A percentile compares a stretch with the other conserved stretches of the same genome.
These are phyloP conservation scores for Coracias cyanogaster DNA, from an alignment of 2,797 vertebrate genomes.

Conservation along the genomic window DNA sequence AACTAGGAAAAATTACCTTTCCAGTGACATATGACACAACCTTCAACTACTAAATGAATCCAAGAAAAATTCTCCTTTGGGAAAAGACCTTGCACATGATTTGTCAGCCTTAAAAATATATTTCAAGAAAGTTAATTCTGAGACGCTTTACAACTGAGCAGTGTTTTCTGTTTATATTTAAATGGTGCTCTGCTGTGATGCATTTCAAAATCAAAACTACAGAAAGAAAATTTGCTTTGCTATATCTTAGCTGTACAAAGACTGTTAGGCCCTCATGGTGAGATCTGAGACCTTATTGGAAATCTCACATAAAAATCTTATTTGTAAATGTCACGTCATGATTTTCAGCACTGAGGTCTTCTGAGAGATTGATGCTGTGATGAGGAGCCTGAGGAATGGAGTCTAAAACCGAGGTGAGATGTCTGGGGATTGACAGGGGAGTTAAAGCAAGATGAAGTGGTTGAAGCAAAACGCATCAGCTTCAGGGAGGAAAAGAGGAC, in stretches of 20 bases:
- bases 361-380: slow-evolving; percentile 3
- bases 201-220: slow-evolving; percentile 18
- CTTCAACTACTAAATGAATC: slow-evolving; percentile 65
- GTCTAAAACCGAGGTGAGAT: neutral
- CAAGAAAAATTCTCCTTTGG: slow-evolving; percentile 59
- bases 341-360: neutral
- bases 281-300: neutral
- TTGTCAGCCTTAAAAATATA: slow-evolving; percentile 52
- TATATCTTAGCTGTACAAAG: neutral
- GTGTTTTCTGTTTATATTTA: slow-evolving; percentile 30
- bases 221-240: neutral
- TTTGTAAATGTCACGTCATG: slow-evolving; percentile 32
- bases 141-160: slow-evolving; percentile 4
- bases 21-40: slow-evolving; percentile 56
- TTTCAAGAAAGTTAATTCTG: slow-evolving; percentile 62
- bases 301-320: slow-evolving; percentile 38
- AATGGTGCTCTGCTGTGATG: slow-evolving; percentile 9
- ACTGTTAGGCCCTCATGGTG: neutral
- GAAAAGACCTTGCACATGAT: slow-evolving; percentile 52
- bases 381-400: slow-evolving; percentile 1
- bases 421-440: neutral
- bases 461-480: neutral
- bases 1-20: slow-evolving; percentile 74
- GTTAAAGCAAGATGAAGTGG: slow-evolving; percentile 21
- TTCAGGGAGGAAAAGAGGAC: neutral